Conservation (phyloP, 2,113 vertebrate genomes). For the Pseudorectes ferrugineus region DNA sequence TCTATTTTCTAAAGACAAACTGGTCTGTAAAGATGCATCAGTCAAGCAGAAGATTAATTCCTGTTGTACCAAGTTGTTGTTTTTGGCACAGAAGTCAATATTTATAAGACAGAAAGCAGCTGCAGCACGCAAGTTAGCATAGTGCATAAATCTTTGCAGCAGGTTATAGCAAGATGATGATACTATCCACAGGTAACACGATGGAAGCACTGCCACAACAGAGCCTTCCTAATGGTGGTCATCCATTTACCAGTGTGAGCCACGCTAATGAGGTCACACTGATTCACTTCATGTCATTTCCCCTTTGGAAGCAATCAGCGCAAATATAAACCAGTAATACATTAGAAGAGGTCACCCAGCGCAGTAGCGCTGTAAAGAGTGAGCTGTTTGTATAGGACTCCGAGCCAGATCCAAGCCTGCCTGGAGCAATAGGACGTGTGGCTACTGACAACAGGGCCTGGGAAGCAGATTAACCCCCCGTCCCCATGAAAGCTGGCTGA, state of each 20-base stretch:
- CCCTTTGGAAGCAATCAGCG: slow-evolving; percentile 52
- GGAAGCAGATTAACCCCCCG: slow-evolving; percentile 60
- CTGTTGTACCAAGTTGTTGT: slow-evolving; percentile 45
- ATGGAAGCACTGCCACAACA: slow-evolving; percentile 38
- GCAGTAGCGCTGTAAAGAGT: slow-evolving; percentile 25
- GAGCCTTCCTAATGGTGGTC: slow-evolving; percentile 50
- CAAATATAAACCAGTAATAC: slow-evolving; percentile 54
- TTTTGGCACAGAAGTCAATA: slow-evolving; percentile 58
- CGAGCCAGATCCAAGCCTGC: not conserved
- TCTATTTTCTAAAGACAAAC: slow-evolving; percentile 60
- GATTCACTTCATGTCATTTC: slow-evolving; percentile 57
- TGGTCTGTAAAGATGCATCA: slow-evolving; percentile 54
- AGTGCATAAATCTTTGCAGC: slow-evolving; percentile 55
- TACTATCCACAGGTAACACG: slow-evolving; percentile 53
- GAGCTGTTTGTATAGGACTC: slow-evolving; percentile 49
- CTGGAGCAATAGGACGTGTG: not conserved
- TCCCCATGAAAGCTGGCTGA: not conserved
- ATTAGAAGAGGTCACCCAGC: slow-evolving; percentile 58
- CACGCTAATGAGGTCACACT: slow-evolving; percentile 63
- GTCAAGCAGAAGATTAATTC: slow-evolving; percentile 57
- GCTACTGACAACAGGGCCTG: slow-evolving; percentile 33
- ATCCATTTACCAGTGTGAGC: slow-evolving; percentile 62
- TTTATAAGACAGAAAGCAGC: slow-evolving; percentile 56
- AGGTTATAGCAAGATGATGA: slow-evolving; percentile 24
- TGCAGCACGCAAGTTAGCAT: slow-evolving; percentile 32